phyloP scores from a whole-genome alignment of 2,113 vertebrate species.

The Cygnus atratus region DNA sequence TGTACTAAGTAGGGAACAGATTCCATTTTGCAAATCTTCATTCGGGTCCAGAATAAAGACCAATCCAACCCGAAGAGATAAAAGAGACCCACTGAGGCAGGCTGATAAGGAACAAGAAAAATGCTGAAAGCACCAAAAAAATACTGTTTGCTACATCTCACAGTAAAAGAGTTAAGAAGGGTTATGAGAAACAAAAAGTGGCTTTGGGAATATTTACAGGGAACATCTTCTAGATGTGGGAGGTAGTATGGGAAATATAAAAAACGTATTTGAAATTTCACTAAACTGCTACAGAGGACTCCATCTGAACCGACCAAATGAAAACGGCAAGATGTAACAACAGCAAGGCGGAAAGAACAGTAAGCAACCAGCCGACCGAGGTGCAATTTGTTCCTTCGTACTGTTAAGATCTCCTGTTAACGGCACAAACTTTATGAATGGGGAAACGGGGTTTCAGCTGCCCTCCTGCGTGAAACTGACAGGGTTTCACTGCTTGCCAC shows the following conservation, averaged over 20 bases:
- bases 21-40: background rate
- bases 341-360: background rate
- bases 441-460: background rate
- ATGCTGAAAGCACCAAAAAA: background rate
- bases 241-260: background rate
- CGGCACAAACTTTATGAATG: background rate
- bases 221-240: background rate
- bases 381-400: background rate
- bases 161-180: background rate
- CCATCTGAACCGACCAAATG: background rate
- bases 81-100: background rate
- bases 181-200: background rate
- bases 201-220: background rate
- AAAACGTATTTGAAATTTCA: background rate
- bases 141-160: background rate
- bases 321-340: background rate
- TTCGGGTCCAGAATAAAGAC: background rate
- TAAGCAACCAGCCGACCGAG: background rate
- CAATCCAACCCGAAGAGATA: background rate
- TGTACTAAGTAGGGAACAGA: background rate
- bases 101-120: background rate
- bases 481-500: background rate
- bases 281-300: background rate
- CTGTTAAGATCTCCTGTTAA: background rate
- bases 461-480: background rate